Evolutionary conservation across 2,888 invertebrate genomes (phyloP), one percentile per base, ranked within the genome.

Genomic region (Andricus curvator): DNA sequence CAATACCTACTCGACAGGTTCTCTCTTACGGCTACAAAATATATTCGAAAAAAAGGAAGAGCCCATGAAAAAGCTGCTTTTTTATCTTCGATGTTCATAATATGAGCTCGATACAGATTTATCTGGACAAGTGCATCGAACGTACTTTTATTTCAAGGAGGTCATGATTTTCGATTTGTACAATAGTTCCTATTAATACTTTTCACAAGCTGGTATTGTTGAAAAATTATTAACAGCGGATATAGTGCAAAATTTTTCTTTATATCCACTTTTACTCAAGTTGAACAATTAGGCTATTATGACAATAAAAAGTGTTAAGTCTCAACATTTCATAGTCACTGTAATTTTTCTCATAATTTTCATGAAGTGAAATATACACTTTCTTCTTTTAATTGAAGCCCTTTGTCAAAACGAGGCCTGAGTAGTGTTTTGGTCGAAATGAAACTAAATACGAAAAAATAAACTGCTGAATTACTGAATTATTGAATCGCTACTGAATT

Each of bases 1-100:
- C 74, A 74, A 74, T 74, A 74, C 51, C 13, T 74, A 74, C 74
- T 74, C 74, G 74, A 56, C 74, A 74, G 37, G 33, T 56, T 74
- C n/a, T 74, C 74, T 74, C 56, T 74, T 74, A 51, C 74, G 56
- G n/a, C n/a, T 56, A 74, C 33, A 74, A 48, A 74, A 68, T 51
- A 74, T 74, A n/a, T 74, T 51, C 15, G 44, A 15, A 11, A 51
- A 74, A 74, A 29, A 74, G 56, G 15, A 9, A 33, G 56, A 33
- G 11, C 74, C 51, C 33, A 33, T 74, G 33, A 56, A 74, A 68
- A 74, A 74, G 74, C 74, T 56, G 74, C 74, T 74, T 51, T 51
- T 56, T 13, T 33, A n/a, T 29, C 33, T 74, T 33, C 48, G 56
- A 74, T 48, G 74, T 33, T 74, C 74, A 74, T 74, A 74, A 51